phyloP scores from a whole-genome alignment of 2,888 invertebrate genomes.

The Oligia latruncula region DNA sequence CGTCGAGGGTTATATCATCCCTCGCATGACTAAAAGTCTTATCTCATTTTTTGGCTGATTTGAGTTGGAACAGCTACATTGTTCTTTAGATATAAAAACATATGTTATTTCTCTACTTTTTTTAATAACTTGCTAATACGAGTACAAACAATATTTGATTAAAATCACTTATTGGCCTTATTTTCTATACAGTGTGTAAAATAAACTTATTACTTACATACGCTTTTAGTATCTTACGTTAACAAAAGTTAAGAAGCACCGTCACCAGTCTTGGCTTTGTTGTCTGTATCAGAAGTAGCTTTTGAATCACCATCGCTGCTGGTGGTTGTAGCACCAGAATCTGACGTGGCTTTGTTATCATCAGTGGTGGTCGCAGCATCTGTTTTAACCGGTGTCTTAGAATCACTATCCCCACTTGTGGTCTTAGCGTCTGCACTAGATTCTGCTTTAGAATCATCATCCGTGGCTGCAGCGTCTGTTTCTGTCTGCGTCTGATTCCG shows the following conservation, averaged over 20 bases:
- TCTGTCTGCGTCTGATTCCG: too few species aligned
- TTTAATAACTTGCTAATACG: constrained; percentile 1
- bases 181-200: not conserved
- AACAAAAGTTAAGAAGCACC: not conserved
- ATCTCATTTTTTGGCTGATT: too few species aligned
- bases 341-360: too few species aligned
- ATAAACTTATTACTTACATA: constrained; percentile 1
- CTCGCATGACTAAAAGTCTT: too few species aligned
- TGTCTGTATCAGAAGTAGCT: not conserved
- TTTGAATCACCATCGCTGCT: not conserved
- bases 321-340: not conserved
- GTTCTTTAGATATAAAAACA: not conserved
- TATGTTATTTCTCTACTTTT: not conserved
- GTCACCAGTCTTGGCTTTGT: not conserved
- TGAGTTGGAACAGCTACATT: too few species aligned
- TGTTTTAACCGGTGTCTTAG: not conserved
- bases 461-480: not conserved
- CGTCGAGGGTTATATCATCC: too few species aligned
- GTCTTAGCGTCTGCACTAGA: not conserved
- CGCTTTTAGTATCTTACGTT: not conserved
- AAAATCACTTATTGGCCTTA: not conserved
- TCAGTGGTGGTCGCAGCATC: not conserved
- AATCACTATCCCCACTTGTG: not conserved
- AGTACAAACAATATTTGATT: not conserved
- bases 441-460: not conserved